Base-by-base conservation (phyloP, 2,797 vertebrate species). In the Chrysocyon brachyurus region DNA sequence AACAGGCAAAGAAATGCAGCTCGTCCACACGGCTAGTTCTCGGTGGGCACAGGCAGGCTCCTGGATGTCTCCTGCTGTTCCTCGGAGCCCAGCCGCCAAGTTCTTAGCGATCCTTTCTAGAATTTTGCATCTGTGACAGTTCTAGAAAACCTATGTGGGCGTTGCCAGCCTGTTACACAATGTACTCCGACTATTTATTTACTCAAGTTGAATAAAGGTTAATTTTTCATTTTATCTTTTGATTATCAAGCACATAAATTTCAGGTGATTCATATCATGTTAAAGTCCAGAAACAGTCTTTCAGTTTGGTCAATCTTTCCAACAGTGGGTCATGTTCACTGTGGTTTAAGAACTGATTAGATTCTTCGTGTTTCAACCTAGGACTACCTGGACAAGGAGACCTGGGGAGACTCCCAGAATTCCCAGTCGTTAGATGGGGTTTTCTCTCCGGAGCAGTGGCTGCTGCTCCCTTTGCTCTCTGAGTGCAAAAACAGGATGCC, bases 211-310 rank as follows among this genome's bases (percentile, higher is more conserved):
- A 94, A 93, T 95, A 91, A 97, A 94, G 78, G 59, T 87, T 96
- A 75, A 82, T 72, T 89, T 89, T 90, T 94, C 63, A 66, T 90
- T 88, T 95, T 94, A 91, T 96, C 95, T 94, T 77, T 91, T 68
- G 78, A 21, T 86, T 95, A 95, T 93, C 49, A 10, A 73, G n/a
- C 82, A 54, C 81, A 68, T 96, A 94, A 9, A 28, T 87, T 97
- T 87, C 77, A 90, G 85, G 72, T 97, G 95, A 97, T 88, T 96
- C 95, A 95, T 78, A 72, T 79, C 59, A 85, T 75, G 46, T 89
- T 93, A 96, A 97, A 96, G 95, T 97, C 90, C 94, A 94, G 87
- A 94, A 87, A 84, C 11, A 93, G 28, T 64, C 63, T 90, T 93
- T 36, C 40, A 73, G 33, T 36, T 87, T 36, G 8, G 10, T 84